Conservation (phyloP, 2,888 invertebrate species). For the Lepeophtheirus nordmannii region DNA sequence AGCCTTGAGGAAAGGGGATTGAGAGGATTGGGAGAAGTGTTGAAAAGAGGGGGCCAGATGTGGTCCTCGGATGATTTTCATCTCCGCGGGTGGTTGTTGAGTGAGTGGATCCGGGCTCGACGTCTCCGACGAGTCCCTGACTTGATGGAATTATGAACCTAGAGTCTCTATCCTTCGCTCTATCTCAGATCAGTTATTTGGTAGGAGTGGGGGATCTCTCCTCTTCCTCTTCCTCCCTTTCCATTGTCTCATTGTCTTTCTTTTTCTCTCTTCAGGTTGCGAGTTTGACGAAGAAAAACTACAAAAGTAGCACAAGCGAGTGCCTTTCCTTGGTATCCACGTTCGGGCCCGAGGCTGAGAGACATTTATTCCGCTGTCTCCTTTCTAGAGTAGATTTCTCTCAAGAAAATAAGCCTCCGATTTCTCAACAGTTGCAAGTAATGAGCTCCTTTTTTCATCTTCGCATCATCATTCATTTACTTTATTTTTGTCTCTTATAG, state of each 20-base stretch:
- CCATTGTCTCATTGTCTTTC: no score
- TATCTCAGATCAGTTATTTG: constrained; percentile 95
- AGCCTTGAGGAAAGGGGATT: no score
- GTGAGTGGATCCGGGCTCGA: background rate
- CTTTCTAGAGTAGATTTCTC: constrained; percentile 74
- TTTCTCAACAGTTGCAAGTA: constrained; percentile 47
- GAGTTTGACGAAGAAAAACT: constrained; percentile 89
- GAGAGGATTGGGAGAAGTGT: no score
- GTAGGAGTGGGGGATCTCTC: constrained; percentile 37
- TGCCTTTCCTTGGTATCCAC: constrained; percentile 58
- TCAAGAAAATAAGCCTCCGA: constrained; percentile 32
- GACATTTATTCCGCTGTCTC: constrained; percentile 85
- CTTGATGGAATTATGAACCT: constrained; percentile 95
- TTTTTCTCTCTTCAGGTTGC: constrained; percentile 41
- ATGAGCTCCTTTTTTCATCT: constrained; percentile 64
- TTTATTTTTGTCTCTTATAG: constrained; percentile 57
- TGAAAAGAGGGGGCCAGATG: background rate
- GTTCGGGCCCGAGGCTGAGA: constrained; percentile 91
- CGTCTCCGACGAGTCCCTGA: constrained; percentile 41
- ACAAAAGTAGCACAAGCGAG: constrained; percentile 71
- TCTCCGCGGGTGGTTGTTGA: constrained; percentile 1
- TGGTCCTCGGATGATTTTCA: constrained; percentile 7
- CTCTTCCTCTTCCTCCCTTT: background rate
- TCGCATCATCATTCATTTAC: constrained; percentile 65
- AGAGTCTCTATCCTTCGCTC: constrained; percentile 94